Evolutionary conservation across 2,797 vertebrate genomes (phyloP), one percentile per base, ranked within the genome.

Genomic region (Oreochromis mossambicus): DNA sequence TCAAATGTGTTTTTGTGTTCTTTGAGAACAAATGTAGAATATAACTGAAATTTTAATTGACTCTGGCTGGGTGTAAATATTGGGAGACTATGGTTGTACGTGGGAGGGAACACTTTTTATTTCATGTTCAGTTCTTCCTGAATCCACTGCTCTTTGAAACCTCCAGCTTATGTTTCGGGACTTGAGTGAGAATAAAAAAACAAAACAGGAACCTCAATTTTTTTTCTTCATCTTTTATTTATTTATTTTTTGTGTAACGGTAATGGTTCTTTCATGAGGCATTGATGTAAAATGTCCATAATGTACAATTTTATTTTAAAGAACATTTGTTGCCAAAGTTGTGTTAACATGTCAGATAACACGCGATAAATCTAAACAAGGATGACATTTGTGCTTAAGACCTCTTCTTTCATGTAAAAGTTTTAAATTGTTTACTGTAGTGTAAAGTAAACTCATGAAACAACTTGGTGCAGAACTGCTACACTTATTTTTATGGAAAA

Each of bases 61-160:
- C 68, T 50, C 43, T 50, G 19, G 43, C n/a, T 75, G 46, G 43
- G 6, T 75, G 70, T 75, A 75, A 75, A 75, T 75, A 75, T 50
- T 75, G 43, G 43, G 15, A 50, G 43, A 75, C 70, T 84, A 88
- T 80, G 81, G 76, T 78, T 83, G 46, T 80, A 80, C 32, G 79
- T 83, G 36, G 63, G 7, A 24, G 13, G 9, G 21, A 21, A 63
- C 34, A 41, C 8, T 26, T 48, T 48, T 75, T 32, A 75, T 75
- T 50, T 75, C 26, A 75, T 50, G 17, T 75, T 48, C 15, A n/a
- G 26, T 32, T 50, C 68, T 50, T 75, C 43, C 43, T 75, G 70
- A 75, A 50, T 17, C 17, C 70, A 82, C 68, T 92, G 92, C 92
- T 93, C 90, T 92, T 88, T 90, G 51, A 56, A 84, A 32, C 46